These are phyloP conservation scores for Chionomys nivalis DNA, from an alignment of 2,113 vertebrate species.

Conservation along the genomic window DNA sequence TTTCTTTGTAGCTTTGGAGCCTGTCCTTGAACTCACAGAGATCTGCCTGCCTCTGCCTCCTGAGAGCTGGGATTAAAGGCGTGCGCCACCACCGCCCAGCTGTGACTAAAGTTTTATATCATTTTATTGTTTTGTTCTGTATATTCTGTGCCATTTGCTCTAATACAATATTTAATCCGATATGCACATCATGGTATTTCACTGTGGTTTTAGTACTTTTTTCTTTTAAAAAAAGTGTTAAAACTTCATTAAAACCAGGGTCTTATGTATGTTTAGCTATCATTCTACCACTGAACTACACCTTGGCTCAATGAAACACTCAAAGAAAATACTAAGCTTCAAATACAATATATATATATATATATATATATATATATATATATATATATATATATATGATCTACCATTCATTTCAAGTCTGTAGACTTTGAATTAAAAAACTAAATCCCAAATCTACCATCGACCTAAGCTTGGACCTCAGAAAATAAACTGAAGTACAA, in stretches of 20 bases:
- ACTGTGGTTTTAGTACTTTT: neutral
- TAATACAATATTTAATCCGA: neutral
- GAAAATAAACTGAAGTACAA: neutral
- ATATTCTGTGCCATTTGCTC: constrained; percentile 13
- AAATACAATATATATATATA: neutral
- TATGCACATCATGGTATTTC: neutral
- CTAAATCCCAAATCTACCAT: constrained; percentile 22
- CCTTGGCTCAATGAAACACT: neutral
- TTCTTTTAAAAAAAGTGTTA: neutral
- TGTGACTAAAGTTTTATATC: neutral
- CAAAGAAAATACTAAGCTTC: neutral
- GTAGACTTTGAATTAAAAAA: neutral
- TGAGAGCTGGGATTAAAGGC: no score
- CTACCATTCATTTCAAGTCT: constrained; percentile 28
- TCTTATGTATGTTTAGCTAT: neutral
- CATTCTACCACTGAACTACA: neutral
- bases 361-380: neutral
- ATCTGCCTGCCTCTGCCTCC: no score
- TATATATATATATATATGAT: neutral
- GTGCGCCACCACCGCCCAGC: no score
- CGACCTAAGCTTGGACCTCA: neutral
- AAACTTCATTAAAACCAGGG: neutral
- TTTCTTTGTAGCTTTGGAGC: no score
- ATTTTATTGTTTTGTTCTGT: constrained; percentile 41
- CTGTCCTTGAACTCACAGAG: no score